Percentiles rank a stretch among this genome's conserved stretches.
Evolutionary conservation across 2,888 invertebrate genomes (phyloP).

Genomic region (Agrotis ipsilon): DNA sequence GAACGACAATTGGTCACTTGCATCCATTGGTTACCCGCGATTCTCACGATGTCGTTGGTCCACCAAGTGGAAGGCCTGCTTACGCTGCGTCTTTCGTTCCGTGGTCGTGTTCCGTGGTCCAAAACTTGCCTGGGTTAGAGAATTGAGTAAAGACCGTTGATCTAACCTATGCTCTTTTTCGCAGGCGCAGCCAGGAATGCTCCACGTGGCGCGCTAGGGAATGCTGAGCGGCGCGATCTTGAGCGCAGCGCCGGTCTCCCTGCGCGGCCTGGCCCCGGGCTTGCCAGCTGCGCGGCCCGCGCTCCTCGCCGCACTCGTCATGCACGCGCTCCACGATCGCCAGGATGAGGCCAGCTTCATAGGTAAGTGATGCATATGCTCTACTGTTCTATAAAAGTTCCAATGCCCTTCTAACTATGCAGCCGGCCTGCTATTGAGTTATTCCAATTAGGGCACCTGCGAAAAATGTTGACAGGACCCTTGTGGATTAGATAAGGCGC

Average conservation of each 20-base stretch:
- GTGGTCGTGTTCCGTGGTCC: no score
- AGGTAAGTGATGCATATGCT: slow-evolving; percentile 84
- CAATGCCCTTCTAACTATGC: no score
- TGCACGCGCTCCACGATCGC: slow-evolving; percentile 88
- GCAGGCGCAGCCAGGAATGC: slow-evolving; percentile 64
- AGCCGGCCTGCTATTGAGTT: no score
- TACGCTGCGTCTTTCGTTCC: no score
- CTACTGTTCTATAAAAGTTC: neutral
- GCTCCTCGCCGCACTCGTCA: slow-evolving; percentile 89
- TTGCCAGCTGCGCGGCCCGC: slow-evolving; percentile 91
- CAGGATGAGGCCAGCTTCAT: slow-evolving; percentile 92
- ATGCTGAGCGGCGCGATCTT: slow-evolving; percentile 90
- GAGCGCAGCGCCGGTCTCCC: slow-evolving; percentile 89
- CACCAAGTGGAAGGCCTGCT: no score
- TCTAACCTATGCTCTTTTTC: neutral
- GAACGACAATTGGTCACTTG: no score
- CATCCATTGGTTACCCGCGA: no score
- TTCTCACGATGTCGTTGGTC: no score
- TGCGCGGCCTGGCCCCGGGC: slow-evolving; percentile 92
- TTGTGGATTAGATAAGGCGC: no score
- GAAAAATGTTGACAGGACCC: no score
- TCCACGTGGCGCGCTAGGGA: slow-evolving; percentile 70
- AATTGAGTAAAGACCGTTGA: neutral
- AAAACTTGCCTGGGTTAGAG: no score
- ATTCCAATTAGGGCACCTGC: no score